A percentile compares a stretch with the other conserved stretches of the same genome.
Conservation (phyloP, 2,888 invertebrate species). For the Pharmacophagus antenor region DNA sequence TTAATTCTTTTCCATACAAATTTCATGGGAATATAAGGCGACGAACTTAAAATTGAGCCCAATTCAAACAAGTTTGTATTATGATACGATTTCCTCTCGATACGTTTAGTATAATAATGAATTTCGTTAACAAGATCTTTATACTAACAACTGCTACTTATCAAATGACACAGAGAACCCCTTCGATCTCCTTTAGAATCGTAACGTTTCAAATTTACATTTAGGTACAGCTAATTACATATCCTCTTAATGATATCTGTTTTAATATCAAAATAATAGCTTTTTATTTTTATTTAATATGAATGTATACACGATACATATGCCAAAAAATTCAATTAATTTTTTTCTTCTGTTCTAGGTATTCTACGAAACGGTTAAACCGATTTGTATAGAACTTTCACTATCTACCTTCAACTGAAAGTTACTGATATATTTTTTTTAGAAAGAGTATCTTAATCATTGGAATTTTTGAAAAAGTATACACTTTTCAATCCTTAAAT, state of each 20-base stretch:
- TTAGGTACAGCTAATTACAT: not conserved
- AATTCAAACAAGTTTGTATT: slow-evolving; percentile 5
- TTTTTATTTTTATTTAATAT: too few species aligned
- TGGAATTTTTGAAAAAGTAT: too few species aligned
- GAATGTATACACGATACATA: too few species aligned
- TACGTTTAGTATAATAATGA: slow-evolving; percentile 2
- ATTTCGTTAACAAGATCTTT: slow-evolving; percentile 6
- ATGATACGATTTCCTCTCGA: slow-evolving; percentile 2
- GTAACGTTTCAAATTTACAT: not conserved
- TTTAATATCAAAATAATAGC: too few species aligned
- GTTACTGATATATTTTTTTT: too few species aligned
- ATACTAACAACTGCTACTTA: not conserved
- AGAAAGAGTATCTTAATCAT: too few species aligned
- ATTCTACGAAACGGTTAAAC: too few species aligned
- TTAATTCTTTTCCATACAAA: not conserved
- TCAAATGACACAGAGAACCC: not conserved
- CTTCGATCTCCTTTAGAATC: not conserved
- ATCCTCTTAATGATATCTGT: not conserved
- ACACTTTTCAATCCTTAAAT: too few species aligned
- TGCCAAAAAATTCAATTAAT: too few species aligned
- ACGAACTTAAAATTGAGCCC: not conserved
- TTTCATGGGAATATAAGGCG: not conserved
- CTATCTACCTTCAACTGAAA: too few species aligned
- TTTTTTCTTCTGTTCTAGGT: too few species aligned
- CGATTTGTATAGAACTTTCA: too few species aligned